phyloP scores from a whole-genome alignment of 2,113 vertebrate genomes.

The Hoplias malabaricus region DNA sequence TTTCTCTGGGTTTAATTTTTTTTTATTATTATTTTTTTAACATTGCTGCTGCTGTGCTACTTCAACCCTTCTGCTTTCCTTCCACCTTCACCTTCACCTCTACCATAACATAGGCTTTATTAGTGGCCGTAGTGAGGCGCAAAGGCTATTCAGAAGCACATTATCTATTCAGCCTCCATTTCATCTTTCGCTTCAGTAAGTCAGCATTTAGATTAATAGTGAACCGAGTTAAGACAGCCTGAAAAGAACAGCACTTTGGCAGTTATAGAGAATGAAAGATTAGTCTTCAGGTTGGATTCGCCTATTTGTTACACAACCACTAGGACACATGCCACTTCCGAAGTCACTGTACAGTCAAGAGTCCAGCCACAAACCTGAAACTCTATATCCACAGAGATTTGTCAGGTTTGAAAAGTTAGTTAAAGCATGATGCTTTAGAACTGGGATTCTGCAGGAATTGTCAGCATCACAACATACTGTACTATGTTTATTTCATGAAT shows the following conservation, averaged over 20 bases:
- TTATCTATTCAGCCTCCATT: not conserved
- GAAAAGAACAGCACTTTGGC: not conserved
- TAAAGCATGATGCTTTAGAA: not conserved
- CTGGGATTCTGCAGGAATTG: not conserved
- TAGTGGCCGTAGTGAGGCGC: not conserved
- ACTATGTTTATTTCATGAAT: conserved; percentile 74
- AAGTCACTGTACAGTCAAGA: conserved; percentile 12
- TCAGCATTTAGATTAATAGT: not conserved
- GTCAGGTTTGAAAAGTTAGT: not conserved
- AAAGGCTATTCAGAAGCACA: not conserved
- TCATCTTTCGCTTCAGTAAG: not conserved
- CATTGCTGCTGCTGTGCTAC: not conserved
- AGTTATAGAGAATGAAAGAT: not conserved
- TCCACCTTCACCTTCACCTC: not conserved
- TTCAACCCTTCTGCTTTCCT: not conserved
- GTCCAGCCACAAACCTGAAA: not conserved
- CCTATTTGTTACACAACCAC: not conserved
- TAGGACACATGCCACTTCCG: not conserved
- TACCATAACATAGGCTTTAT: not conserved
- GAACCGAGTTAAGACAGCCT: not conserved
- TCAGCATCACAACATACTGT: not conserved
- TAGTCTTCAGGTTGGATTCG: not conserved
- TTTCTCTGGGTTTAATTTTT: not conserved
- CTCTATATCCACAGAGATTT: conserved; percentile 1
- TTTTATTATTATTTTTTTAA: not conserved